These are phyloP conservation scores for Heliothis subflexa DNA, from an alignment of 1,140 invertebrate genomes.

Conservation along the genomic window DNA sequence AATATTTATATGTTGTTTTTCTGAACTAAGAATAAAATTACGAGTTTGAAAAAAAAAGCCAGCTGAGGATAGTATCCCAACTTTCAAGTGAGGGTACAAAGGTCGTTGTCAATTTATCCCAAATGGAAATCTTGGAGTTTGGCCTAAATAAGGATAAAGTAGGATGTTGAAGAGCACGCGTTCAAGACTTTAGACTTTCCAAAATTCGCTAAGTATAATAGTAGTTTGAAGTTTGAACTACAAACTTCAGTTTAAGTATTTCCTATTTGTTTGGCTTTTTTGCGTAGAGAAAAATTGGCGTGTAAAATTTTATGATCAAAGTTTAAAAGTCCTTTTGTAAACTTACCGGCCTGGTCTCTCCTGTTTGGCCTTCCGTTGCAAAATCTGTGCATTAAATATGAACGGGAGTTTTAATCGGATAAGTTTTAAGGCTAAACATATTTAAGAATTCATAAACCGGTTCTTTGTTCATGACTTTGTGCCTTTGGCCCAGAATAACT, in stretches of 20 bases:
- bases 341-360: background rate
- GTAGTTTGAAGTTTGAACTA: slow-evolving; percentile 3
- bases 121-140: slow-evolving; percentile 21
- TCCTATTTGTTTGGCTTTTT: slow-evolving; percentile 17
- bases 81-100: background rate
- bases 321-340: background rate
- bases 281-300: slow-evolving; percentile 21
- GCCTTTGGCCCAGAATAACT: too few relatives aligned
- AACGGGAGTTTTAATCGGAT: slow-evolving; percentile 25
- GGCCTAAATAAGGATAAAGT: slow-evolving; percentile 10
- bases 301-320: slow-evolving; percentile 28
- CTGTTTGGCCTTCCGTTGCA: slow-evolving; percentile 3
- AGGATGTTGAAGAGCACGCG: background rate
- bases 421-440: slow-evolving; percentile 24
- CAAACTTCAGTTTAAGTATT: slow-evolving; percentile 1
- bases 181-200: background rate
- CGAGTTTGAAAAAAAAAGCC: background rate
- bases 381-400: slow-evolving; percentile 37
- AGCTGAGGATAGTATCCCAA: background rate
- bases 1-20: background rate
- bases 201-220: slow-evolving; percentile 6
- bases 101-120: background rate
- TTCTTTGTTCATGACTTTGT: background rate
- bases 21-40: background rate
- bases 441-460: background rate